A percentile compares a stretch with the other conserved stretches of the same genome.
These are phyloP conservation scores for Litocranius walleri DNA, from an alignment of 2,113 vertebrate genomes.

Conservation along the genomic window DNA sequence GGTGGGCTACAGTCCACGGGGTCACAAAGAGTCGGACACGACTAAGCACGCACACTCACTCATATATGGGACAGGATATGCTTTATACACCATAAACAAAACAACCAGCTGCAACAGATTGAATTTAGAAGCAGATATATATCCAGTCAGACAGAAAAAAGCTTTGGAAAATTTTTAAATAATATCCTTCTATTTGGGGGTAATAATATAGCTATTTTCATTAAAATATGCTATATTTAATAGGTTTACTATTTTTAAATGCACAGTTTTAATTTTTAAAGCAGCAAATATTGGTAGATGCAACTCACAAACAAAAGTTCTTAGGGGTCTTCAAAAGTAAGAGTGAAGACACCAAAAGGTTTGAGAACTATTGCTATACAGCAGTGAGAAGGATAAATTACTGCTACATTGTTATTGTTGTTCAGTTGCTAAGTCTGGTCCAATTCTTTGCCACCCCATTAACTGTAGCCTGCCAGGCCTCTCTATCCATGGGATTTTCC, in stretches of 20 bases:
- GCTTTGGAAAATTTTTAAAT: not conserved
- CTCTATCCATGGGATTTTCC: not conserved
- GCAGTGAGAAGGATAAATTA: not conserved
- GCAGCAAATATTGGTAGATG: not conserved
- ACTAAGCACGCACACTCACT: not conserved
- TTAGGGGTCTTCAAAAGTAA: not conserved
- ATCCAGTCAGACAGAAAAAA: not conserved
- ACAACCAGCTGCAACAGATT: not conserved
- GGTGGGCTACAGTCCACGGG: not conserved
- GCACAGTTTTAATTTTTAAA: not conserved
- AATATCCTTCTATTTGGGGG: not conserved
- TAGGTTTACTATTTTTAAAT: not conserved
- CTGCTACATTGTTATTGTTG: not conserved
- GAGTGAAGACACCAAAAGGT: not conserved
- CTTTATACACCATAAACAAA: conserved; percentile 1
- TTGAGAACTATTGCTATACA: not conserved
- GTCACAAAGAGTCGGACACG: not conserved
- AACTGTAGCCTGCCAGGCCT: not conserved
- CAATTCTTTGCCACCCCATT: not conserved
- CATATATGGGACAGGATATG: not conserved
- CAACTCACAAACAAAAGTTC: not conserved
- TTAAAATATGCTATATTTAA: not conserved
- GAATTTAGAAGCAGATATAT: not conserved
- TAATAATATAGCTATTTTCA: conserved; percentile 14
- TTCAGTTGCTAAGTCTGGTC: not conserved